Evolutionary conservation across 1,140 invertebrate species (phyloP), one percentile per base, ranked within the genome.

Genomic region (Helicorthomorpha holstii): DNA sequence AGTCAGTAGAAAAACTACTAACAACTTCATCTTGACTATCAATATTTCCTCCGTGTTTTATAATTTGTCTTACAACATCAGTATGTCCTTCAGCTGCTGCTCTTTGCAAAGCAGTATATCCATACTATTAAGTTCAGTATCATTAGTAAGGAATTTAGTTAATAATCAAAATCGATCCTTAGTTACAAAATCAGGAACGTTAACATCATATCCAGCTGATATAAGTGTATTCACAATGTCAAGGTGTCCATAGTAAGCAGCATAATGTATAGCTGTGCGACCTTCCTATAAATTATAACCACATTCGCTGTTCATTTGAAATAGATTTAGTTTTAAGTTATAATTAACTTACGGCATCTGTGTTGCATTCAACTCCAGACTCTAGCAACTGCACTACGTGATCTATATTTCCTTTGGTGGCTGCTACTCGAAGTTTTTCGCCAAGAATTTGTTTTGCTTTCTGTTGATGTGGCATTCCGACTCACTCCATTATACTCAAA

Each of bases 31-130:
- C 86, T 64, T 85, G 82, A 43, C 76, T 78, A 61, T 83, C 78
- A 51, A 84, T 75, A 50, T 81, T 75, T 0, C 78, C 79, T 23
- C 75, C 76, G 54, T 79, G 72, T 56, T 79, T 79, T 52, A 89
- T 66, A 41, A 91, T 66, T 48, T 84, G 64, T 41, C 75, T 71
- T 29, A 87, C 76, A 41, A 82, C 77, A 27, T 85, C 81, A 53
- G 82, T 73, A 63, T 87, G 82, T 1, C 85, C 85, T 60, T 86
- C 82, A n/a, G 83, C 78, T 1, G 85, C 80, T 24, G 84, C 84
- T 53, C 82, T 76, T 64, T 89, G 85, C 49, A 91, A 64, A 3
- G 82, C 74, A 42, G 80, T 82, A 60, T 78, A 79, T 0, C 82
- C 83, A 64, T 76, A 72, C 82, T 85, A 71, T 34, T 7, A 34